These are phyloP conservation scores for Cacoxenus indagator DNA, from an alignment of 2,888 invertebrate genomes.

Conservation along the genomic window DNA sequence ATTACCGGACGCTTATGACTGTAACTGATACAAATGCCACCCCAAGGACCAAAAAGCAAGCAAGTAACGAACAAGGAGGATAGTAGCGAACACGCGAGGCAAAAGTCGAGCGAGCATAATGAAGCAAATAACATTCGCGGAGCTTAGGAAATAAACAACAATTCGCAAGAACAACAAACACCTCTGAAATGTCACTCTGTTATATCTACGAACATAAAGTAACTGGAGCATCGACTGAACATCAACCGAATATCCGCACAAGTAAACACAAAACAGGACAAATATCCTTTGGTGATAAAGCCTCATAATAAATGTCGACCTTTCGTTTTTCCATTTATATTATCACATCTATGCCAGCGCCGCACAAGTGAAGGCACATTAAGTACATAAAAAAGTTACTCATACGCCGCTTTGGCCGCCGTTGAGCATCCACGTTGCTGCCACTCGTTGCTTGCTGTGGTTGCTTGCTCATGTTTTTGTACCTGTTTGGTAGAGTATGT, in stretches of 20 bases:
- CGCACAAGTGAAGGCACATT: conserved; percentile 17
- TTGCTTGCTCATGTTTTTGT: conserved; percentile 17
- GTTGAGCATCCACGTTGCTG: conserved; percentile 18
- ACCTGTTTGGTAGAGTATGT: conserved; percentile 28
- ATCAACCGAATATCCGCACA: conserved; percentile 58
- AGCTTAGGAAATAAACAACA: background rate
- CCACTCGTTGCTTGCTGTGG: too few species aligned
- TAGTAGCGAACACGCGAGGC: conserved; percentile 31
- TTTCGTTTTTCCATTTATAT: conserved; percentile 71
- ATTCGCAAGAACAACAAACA: conserved; percentile 36
- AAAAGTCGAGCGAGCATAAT: conserved; percentile 33
- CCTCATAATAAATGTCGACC: conserved; percentile 70
- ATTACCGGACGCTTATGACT: conserved; percentile 53
- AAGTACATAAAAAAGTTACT: conserved; percentile 10
- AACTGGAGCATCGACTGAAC: background rate
- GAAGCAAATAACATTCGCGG: conserved; percentile 45
- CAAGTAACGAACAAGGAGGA: background rate
- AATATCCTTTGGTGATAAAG: conserved; percentile 70
- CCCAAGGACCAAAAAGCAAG: conserved; percentile 45
- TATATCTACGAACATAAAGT: conserved; percentile 8
- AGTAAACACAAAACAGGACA: conserved; percentile 61
- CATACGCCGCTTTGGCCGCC: conserved; percentile 3
- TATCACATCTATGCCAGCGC: conserved; percentile 48
- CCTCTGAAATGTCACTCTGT: conserved; percentile 22
- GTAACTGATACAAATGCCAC: conserved; percentile 60